These are phyloP conservation scores for Teleopsis dalmanni DNA, from an alignment of 1,140 invertebrate species.

Conservation along the genomic window DNA sequence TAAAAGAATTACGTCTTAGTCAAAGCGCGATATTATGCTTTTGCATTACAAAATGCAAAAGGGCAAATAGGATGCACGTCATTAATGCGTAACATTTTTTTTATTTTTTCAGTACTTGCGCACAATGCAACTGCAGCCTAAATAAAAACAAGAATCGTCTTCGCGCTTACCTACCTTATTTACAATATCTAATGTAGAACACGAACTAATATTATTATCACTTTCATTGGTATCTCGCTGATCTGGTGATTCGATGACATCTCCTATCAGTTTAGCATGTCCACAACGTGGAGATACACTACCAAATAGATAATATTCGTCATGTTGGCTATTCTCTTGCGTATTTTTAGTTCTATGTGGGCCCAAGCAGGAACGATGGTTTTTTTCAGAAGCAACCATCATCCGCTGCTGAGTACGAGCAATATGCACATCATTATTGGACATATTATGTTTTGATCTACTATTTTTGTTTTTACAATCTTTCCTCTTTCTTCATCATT, in stretches of 20 bases:
- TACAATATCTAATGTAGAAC: constrained; percentile 41
- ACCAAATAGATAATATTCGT: constrained; percentile 26
- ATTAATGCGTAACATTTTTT: not conserved
- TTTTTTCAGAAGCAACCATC: no score
- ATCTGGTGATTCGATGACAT: constrained; percentile 32
- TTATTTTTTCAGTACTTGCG: constrained; percentile 9
- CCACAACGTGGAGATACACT: constrained; percentile 31
- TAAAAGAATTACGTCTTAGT: no score
- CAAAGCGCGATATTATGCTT: no score
- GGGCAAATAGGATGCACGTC: not conserved
- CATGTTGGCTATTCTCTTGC: no score
- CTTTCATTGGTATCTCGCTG: constrained; percentile 37
- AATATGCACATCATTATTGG: constrained; percentile 39
- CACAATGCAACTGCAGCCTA: not conserved
- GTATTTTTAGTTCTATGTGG: no score
- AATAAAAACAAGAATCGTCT: not conserved
- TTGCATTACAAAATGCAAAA: constrained; percentile 20
- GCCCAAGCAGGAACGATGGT: no score
- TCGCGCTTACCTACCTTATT: constrained; percentile 30
- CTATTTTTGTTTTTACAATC: not conserved
- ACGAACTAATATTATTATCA: constrained; percentile 43
- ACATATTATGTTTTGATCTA: constrained; percentile 8
- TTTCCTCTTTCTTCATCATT: not conserved
- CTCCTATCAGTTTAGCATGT: no score
- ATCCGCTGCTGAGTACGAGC: no score